These are phyloP conservation scores for Brachionus plicatilis DNA, from an alignment of 1,140 invertebrate genomes.

Conservation along the genomic window DNA sequence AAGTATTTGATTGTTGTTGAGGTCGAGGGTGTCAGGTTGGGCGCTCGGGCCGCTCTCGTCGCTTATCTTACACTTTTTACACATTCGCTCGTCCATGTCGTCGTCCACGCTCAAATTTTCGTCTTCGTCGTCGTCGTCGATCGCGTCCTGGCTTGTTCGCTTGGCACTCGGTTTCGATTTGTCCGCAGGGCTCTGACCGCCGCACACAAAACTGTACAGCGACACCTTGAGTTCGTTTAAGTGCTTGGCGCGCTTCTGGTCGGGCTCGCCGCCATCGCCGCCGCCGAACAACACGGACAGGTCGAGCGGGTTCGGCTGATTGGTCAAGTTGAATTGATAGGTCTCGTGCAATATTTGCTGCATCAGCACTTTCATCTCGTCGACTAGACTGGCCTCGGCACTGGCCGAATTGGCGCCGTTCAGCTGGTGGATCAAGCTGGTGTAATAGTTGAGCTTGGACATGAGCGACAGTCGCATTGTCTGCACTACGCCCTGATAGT, in stretches of 20 bases:
- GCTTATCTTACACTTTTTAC: slow-evolving; percentile 16
- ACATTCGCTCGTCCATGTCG: neutral
- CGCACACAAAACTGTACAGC: neutral
- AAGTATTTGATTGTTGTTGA: slow-evolving; percentile 24
- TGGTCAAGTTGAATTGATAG: slow-evolving; percentile 13
- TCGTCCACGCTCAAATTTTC: slow-evolving; percentile 26
- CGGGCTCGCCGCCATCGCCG: neutral
- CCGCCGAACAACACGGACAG: neutral
- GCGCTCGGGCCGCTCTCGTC: neutral
- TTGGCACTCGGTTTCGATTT: neutral
- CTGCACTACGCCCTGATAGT: slow-evolving; percentile 29
- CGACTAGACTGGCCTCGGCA: neutral
- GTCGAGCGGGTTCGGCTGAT: neutral
- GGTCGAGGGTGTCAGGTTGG: neutral
- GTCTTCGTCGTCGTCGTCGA: neutral
- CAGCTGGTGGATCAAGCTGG: slow-evolving; percentile 4
- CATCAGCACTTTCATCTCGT: slow-evolving; percentile 26
- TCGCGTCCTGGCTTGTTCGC: neutral
- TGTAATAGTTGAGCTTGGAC: slow-evolving; percentile 35
- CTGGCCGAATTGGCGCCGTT: neutral
- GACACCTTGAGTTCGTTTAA: slow-evolving; percentile 7
- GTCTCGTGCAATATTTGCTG: slow-evolving; percentile 22
- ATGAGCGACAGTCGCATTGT: slow-evolving; percentile 28
- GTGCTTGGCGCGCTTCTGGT: neutral
- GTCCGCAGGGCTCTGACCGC: neutral